Evolutionary conservation across 2,888 invertebrate species (phyloP).

Genomic region (Eupithecia exiguata): DNA sequence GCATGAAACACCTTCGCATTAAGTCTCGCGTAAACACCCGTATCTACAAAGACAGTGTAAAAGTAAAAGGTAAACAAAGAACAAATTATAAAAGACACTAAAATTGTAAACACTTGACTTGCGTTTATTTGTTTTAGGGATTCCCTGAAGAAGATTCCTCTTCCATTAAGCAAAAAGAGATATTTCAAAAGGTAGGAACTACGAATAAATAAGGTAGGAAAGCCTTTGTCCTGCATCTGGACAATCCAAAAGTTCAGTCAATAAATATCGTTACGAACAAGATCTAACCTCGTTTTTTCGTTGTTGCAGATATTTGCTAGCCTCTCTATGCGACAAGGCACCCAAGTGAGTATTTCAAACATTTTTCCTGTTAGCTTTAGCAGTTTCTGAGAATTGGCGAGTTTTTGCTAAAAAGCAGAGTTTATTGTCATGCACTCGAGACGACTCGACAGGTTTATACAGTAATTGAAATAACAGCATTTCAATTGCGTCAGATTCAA

Average conservation of each 20-base stretch:
- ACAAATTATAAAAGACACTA: neutral
- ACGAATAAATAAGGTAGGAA: neutral
- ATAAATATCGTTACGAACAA: neutral
- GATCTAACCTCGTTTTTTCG: neutral
- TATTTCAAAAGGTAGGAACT: neutral
- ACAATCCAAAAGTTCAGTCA: neutral
- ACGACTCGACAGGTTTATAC: slow-evolving; percentile 28
- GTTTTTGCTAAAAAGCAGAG: slow-evolving; percentile 34
- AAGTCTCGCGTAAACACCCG: neutral
- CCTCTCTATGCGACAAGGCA: slow-evolving; percentile 21
- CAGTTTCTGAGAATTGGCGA: slow-evolving; percentile 36
- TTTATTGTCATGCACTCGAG: slow-evolving; percentile 30
- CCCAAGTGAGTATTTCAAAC: slow-evolving; percentile 40
- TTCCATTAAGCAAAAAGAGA: too few species aligned
- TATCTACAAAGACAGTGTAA: neutral
- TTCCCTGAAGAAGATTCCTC: neutral
- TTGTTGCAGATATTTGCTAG: slow-evolving; percentile 35
- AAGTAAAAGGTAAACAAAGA: neutral
- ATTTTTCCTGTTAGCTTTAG: slow-evolving; percentile 39
- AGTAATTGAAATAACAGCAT: slow-evolving; percentile 36
- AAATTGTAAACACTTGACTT: neutral
- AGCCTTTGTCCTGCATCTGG: neutral
- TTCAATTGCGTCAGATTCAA: neutral
- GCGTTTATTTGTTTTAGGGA: neutral
- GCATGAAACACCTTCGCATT: neutral